Evolutionary conservation across 1,140 invertebrate genomes (phyloP).

Genomic region (Drosophila kepulauana): DNA sequence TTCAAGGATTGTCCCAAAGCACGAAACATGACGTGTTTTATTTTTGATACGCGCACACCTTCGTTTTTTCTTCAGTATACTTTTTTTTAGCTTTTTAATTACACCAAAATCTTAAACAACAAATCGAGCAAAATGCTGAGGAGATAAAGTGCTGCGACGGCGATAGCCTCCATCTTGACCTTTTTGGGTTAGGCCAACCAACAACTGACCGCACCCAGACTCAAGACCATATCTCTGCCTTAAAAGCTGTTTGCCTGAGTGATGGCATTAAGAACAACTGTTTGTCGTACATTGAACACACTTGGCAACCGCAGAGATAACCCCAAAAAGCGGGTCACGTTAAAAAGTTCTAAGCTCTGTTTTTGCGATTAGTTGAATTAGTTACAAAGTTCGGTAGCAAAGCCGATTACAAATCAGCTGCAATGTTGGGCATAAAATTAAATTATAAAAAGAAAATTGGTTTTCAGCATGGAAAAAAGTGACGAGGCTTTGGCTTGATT

Average conservation of each 20-base stretch:
- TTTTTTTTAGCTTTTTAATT: conserved; percentile 64
- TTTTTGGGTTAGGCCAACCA: conserved; percentile 9
- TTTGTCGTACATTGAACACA: conserved; percentile 6
- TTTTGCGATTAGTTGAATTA: conserved; percentile 5
- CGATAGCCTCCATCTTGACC: conserved; percentile 39
- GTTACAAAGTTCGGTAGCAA: background rate
- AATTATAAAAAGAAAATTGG: background rate
- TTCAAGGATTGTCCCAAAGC: conserved; percentile 55
- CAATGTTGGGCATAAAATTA: background rate
- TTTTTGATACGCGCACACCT: conserved; percentile 13
- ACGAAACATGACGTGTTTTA: conserved; percentile 64
- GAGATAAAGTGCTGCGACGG: conserved; percentile 48
- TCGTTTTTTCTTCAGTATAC: conserved; percentile 2
- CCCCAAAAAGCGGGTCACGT: conserved; percentile 11
- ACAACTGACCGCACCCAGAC: conserved; percentile 56
- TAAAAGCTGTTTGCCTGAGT: conserved; percentile 44
- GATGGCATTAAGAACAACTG: conserved; percentile 18
- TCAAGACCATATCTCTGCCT: conserved; percentile 42
- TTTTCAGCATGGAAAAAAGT: background rate
- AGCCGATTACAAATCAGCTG: conserved; percentile 2
- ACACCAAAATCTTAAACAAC: conserved; percentile 63
- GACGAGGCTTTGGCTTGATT: background rate
- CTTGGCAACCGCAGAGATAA: conserved; percentile 26
- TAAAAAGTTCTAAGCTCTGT: conserved; percentile 2
- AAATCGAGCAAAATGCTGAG: background rate